phyloP scores from a whole-genome alignment of 2,888 invertebrate species.

The Subacronicta megacephala region DNA sequence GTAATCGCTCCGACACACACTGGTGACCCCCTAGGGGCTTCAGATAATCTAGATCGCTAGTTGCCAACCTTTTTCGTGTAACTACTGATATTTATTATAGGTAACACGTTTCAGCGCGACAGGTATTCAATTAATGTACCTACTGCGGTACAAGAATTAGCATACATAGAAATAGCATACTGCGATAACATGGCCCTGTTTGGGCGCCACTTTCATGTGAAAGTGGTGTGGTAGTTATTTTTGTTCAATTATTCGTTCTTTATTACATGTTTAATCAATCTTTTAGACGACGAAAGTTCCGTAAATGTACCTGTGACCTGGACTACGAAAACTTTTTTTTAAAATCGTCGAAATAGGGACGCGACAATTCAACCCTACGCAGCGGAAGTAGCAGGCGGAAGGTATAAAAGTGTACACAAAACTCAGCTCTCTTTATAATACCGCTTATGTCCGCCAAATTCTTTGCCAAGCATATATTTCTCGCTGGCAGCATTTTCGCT shows the following conservation, averaged over 20 bases:
- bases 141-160: too few species aligned
- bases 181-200: too few species aligned
- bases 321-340: too few species aligned
- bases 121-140: too few species aligned
- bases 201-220: too few species aligned
- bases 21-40: slow-evolving; percentile 34
- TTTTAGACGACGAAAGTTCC: too few species aligned
- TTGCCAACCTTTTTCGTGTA: neutral
- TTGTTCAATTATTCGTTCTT: too few species aligned
- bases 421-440: neutral
- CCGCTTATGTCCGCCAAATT: neutral
- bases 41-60: slow-evolving; percentile 21
- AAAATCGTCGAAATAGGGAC: neutral
- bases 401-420: neutral
- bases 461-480: slow-evolving; percentile 1
- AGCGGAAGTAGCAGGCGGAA: neutral
- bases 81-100: neutral
- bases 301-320: too few species aligned
- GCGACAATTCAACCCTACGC: neutral
- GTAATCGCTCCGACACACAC: slow-evolving; percentile 22
- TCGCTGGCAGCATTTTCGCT: slow-evolving; percentile 1
- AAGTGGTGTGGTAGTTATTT: too few species aligned
- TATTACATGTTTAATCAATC: too few species aligned
- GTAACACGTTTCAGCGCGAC: too few species aligned
- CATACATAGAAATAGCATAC: too few species aligned